Percentiles rank a stretch among this genome's conserved stretches.
These are phyloP conservation scores for Blastobasis adustella DNA, from an alignment of 2,888 invertebrate species.

Conservation along the genomic window DNA sequence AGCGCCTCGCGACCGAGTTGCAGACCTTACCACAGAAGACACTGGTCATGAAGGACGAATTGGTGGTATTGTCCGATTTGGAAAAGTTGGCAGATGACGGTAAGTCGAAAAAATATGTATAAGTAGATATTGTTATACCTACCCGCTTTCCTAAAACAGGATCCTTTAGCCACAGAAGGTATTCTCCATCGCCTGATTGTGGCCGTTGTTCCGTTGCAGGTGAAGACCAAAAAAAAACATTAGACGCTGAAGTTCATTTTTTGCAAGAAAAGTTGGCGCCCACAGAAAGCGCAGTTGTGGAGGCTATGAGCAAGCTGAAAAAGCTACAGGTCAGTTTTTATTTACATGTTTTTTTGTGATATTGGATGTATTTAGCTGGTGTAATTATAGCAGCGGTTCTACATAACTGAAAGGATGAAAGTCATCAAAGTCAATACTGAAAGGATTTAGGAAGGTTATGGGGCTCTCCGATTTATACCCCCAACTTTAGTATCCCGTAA, in stretches of 20 bases:
- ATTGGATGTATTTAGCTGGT: too few species aligned
- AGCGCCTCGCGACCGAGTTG: conserved; percentile 70
- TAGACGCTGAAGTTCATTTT: conserved; percentile 65
- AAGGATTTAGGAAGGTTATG: too few species aligned
- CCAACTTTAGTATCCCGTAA: too few species aligned
- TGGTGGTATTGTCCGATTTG: conserved; percentile 75
- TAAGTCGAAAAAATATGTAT: conserved; percentile 12
- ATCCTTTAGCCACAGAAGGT: too few species aligned
- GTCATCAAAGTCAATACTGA: too few species aligned
- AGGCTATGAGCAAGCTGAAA: conserved; percentile 66
- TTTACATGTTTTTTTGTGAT: too few species aligned
- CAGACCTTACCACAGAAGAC: conserved; percentile 82
- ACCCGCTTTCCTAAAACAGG: too few species aligned
- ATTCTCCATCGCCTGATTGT: too few species aligned
- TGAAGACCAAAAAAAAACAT: conserved; percentile 66
- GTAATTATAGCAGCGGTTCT: too few species aligned
- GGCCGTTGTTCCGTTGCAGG: conserved; percentile 27
- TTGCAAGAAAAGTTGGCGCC: conserved; percentile 63
- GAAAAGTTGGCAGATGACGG: conserved; percentile 74
- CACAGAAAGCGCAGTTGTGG: conserved; percentile 64
- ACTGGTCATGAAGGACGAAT: conserved; percentile 77
- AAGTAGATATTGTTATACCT: too few species aligned
- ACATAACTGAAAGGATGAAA: too few species aligned
- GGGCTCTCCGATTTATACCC: too few species aligned
- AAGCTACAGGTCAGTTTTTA: conserved; percentile 57